Percentiles rank a stretch among this genome's conserved stretches.
Conservation (phyloP, 2,113 vertebrate genomes). For the Oenanthe melanoleuca region DNA sequence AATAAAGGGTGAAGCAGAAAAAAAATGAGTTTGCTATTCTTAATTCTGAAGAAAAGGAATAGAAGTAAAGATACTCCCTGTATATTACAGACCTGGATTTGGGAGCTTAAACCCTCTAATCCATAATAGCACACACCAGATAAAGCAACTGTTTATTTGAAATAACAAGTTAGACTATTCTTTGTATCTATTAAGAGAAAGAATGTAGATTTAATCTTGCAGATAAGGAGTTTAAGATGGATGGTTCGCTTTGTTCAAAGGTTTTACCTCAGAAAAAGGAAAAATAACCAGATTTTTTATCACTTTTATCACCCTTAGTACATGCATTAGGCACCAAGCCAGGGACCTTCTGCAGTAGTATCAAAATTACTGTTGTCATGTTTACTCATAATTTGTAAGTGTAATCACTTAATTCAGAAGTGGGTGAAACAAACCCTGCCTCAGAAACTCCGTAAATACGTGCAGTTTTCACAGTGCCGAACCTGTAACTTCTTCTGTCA, state of each 20-base stretch:
- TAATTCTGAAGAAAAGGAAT: not conserved
- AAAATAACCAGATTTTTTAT: not conserved
- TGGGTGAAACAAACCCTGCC: not conserved
- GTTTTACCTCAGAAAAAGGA: not conserved
- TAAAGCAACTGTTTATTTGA: not conserved
- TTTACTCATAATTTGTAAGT: not conserved
- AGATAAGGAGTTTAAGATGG: not conserved
- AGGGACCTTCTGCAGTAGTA: rapidly evolving
- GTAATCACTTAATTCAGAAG: not conserved
- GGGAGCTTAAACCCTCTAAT: not conserved
- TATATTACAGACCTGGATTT: not conserved
- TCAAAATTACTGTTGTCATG: too few species aligned
- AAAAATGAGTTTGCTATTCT: not conserved
- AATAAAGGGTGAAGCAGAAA: not conserved
- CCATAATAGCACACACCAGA: not conserved
- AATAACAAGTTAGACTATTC: not conserved
- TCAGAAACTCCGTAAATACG: not conserved
- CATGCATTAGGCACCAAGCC: not conserved
- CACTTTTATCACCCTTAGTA: not conserved
- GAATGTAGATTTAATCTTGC: not conserved
- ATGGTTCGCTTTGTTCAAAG: not conserved
- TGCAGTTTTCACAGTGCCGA: rapidly evolving
- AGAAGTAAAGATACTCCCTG: not conserved
- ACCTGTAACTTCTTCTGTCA: not conserved
- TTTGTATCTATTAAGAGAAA: not conserved